phyloP scores from a whole-genome alignment of 1,140 invertebrate genomes.

The Drosophila lowei region DNA sequence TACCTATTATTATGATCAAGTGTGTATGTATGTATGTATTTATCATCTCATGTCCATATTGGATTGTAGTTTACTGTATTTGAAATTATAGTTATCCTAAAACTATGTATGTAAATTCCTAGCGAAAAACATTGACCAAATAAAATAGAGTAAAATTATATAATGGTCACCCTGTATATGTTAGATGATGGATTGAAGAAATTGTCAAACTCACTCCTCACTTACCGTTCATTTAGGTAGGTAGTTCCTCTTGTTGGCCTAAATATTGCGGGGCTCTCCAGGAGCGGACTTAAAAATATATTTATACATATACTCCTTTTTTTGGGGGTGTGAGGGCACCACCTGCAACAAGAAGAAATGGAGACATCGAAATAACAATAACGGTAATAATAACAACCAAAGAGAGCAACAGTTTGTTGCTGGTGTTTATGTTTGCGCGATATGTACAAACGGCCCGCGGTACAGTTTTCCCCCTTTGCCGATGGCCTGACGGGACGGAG shows the following conservation, averaged over 20 bases:
- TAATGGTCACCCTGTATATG: constrained; percentile 30
- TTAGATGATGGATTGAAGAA: constrained; percentile 25
- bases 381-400: constrained; percentile 51
- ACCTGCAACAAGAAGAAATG: constrained; percentile 58
- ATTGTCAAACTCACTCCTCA: neutral
- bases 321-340: constrained; percentile 8
- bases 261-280: constrained; percentile 39
- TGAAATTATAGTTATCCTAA: too few relatives aligned
- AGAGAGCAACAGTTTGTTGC: constrained; percentile 77
- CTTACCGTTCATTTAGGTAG: constrained; percentile 33
- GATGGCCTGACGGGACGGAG: constrained; percentile 16
- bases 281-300: constrained; percentile 44
- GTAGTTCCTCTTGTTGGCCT: constrained; percentile 27
- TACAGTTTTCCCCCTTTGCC: constrained; percentile 70
- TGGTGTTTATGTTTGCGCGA: constrained; percentile 78
- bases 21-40: too few relatives aligned
- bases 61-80: too few relatives aligned
- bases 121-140: too few relatives aligned
- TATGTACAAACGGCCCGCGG: constrained; percentile 73
- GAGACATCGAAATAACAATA: constrained; percentile 49
- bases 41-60: too few relatives aligned
- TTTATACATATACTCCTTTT: constrained; percentile 36
- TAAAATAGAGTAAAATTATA: neutral
- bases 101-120: too few relatives aligned
- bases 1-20: too few relatives aligned